phyloP scores from a whole-genome alignment of 2,797 vertebrate species.

The Myiotriccus ornatus region DNA sequence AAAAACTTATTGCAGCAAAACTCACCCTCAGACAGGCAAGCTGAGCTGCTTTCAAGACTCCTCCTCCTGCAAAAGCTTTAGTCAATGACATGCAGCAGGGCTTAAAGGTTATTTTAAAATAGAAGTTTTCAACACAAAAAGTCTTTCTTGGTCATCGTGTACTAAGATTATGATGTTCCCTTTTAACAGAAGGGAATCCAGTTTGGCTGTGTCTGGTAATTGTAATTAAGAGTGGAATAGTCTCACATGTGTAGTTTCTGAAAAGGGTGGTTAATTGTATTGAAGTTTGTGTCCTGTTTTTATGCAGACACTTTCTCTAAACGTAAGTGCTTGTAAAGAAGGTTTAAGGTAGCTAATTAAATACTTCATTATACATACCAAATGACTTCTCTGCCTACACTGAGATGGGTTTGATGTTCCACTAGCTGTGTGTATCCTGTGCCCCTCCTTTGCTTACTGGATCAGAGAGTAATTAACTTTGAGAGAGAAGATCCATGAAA shows the following conservation, averaged over 20 bases:
- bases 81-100: not conserved
- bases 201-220: not conserved
- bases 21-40: not conserved
- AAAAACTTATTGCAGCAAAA: not conserved
- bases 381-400: not conserved
- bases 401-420: not conserved
- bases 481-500: not conserved
- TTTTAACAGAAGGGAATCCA: not conserved
- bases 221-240: not conserved
- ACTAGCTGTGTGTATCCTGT: not conserved
- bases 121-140: not conserved
- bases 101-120: not conserved
- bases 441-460: not conserved
- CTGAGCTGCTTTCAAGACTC: not conserved
- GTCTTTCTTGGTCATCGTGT: not conserved
- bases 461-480: not conserved
- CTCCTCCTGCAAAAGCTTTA: not conserved
- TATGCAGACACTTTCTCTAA: not conserved
- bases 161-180: not conserved
- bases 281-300: not conserved
- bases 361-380: not conserved
- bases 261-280: not conserved
- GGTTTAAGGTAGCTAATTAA: not conserved
- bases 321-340: not conserved
- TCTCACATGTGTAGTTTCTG: not conserved